Evolutionary conservation across 37 sponge, comb jelly and placozoan species (phyloP).

Genomic region (Agelas oroides): DNA sequence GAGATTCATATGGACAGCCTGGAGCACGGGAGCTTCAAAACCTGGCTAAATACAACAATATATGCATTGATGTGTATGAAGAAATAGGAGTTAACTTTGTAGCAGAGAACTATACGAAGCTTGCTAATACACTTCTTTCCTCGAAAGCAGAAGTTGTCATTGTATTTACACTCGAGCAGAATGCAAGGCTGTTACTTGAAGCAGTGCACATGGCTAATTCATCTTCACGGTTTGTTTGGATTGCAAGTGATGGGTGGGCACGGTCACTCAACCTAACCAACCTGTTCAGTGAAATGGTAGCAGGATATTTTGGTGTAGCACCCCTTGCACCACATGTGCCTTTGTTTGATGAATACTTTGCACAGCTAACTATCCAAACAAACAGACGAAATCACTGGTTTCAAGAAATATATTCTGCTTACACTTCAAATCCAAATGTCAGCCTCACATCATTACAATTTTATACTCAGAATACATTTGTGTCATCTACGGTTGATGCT

Average conservation of each 20-base stretch:
- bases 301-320: slow-evolving; percentile 45
- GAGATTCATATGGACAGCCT: slow-evolving; percentile 43
- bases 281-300: slow-evolving; percentile 1
- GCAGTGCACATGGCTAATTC: neutral
- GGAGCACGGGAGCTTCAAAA: slow-evolving; percentile 24
- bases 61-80: slow-evolving; percentile 28
- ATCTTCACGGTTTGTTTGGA: slow-evolving; percentile 41
- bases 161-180: neutral
- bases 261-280: neutral
- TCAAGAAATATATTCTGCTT: slow-evolving; percentile 14
- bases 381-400: slow-evolving; percentile 59
- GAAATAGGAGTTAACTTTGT: neutral
- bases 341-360: slow-evolving; percentile 44
- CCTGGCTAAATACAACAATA: neutral
- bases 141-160: slow-evolving; percentile 36
- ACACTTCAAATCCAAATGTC: neutral
- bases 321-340: slow-evolving; percentile 4
- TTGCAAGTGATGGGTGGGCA: slow-evolving; percentile 73
- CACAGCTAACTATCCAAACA: slow-evolving; percentile 30
- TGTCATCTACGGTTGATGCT: slow-evolving; percentile 67
- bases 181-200: neutral
- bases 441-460: neutral
- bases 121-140: neutral
- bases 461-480: slow-evolving; percentile 26
- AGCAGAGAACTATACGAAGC: neutral